phyloP scores from a whole-genome alignment of 64 coral and sea anemone species.

The Pocillopora verrucosa region DNA sequence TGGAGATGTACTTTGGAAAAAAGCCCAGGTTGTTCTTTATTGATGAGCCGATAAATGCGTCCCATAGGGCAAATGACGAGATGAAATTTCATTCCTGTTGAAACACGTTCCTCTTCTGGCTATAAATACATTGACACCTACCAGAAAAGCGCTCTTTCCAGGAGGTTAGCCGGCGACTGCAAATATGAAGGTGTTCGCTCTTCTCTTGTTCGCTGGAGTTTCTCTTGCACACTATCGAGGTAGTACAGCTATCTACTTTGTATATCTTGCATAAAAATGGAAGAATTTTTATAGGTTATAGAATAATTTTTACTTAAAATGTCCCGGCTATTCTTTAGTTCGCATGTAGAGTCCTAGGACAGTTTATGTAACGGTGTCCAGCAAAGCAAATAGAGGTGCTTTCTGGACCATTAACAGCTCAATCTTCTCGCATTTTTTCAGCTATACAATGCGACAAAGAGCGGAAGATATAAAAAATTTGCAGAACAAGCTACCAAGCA shows the following conservation, averaged over 20 bases:
- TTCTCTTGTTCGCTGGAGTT: slow-evolving; percentile 25
- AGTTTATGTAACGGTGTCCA: too few species aligned
- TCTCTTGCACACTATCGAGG: not conserved
- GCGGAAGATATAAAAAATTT: too few species aligned
- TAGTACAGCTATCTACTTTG: not conserved
- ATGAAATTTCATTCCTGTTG: slow-evolving; percentile 17
- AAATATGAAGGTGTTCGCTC: slow-evolving; percentile 22
- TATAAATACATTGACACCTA: not conserved
- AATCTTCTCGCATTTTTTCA: too few species aligned
- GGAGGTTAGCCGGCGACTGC: not conserved
- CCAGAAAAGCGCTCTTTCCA: not conserved
- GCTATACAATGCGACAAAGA: too few species aligned
- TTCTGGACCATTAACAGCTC: too few species aligned
- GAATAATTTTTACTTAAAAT: too few species aligned
- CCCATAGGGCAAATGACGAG: not conserved
- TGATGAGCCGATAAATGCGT: not conserved
- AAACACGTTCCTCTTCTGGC: not conserved
- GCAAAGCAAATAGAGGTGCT: too few species aligned
- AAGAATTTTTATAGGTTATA: too few species aligned
- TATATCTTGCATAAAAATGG: not conserved
- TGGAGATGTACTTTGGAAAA: not conserved
- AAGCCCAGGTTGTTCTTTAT: not conserved
- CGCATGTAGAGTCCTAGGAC: too few species aligned
- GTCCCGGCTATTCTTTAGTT: too few species aligned
- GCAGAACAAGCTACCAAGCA: too few species aligned